Evolutionary conservation across 2,113 vertebrate species (phyloP).

Genomic region (Malurus cyaneus): DNA sequence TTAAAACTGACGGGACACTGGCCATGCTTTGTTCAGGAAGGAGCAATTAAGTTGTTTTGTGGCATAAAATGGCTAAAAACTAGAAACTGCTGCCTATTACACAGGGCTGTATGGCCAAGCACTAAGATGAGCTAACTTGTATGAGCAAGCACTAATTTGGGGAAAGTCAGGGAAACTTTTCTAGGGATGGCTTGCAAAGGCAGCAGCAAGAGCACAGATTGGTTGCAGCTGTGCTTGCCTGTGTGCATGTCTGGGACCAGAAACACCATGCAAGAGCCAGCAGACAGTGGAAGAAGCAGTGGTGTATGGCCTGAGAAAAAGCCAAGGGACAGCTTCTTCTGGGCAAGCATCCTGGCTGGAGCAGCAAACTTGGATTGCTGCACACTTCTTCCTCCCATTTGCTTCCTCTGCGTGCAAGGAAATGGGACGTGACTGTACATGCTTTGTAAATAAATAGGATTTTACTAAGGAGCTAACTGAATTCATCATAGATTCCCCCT

Average conservation of each 20-base stretch:
- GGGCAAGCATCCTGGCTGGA: slow-evolving; percentile 51
- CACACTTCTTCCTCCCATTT: slow-evolving; percentile 18
- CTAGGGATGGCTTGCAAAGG: neutral
- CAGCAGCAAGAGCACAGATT: slow-evolving; percentile 26
- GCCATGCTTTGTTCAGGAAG: neutral
- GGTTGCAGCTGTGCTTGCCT: slow-evolving; percentile 64
- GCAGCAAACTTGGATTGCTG: slow-evolving; percentile 44
- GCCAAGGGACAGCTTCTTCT: slow-evolving; percentile 65
- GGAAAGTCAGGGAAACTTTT: slow-evolving; percentile 28
- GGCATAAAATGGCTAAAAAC: neutral
- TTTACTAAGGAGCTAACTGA: neutral
- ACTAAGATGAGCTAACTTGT: neutral
- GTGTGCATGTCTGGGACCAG: slow-evolving; percentile 30
- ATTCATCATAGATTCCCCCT: neutral
- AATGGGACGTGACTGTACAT: slow-evolving; percentile 55
- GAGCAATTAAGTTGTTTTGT: neutral
- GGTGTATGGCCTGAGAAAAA: slow-evolving; percentile 54
- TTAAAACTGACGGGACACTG: neutral
- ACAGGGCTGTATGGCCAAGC: neutral
- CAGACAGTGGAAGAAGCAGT: slow-evolving; percentile 64
- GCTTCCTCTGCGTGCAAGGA: slow-evolving; percentile 44
- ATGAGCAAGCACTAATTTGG: slow-evolving; percentile 30
- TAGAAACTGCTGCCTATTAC: neutral
- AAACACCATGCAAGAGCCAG: slow-evolving; percentile 52
- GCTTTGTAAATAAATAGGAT: slow-evolving; percentile 52